Base-by-base conservation (phyloP, 2,888 invertebrate species). In the Amphimallon solstitiale region DNA sequence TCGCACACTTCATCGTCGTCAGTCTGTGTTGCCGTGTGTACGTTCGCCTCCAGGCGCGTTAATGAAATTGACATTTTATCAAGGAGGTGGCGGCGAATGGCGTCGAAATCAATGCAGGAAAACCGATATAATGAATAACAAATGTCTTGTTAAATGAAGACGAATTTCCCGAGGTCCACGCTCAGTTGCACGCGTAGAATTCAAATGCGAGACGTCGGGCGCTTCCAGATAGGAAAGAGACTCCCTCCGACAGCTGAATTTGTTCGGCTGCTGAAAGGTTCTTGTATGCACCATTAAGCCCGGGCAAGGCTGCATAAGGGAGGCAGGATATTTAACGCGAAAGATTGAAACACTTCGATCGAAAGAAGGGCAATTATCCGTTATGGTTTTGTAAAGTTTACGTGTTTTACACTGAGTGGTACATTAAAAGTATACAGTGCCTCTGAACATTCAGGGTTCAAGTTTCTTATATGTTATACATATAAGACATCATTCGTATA, bases 101-200 rank as follows among this genome's bases (percentile, higher is more conserved):
- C 46, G 54, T 40, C 51, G 65, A 65, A 29, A 65, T 65, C 65
- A 60, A 60, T 46, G 65, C 59, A 59, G 46, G 70, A 71, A 73
- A 77, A 75, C 77, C 79, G 76, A 79, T 79, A 79, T 78, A 79
- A 80, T 79, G 80, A 80, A 80, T 79, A 80, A 79, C 79, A 77
- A 78, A 79, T 79, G 78, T 79, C 75, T 75, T 77, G 74, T 76
- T 77, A 78, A 79, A 79, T 75, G 77, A 75, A 79, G 78, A 79
- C 77, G 76, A 79, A 79, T 77, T 78, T 74, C 68, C 38, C 15
- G 19, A 35, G n/a, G 52, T 54, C 37, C 52, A 54, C 52, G 52
- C 17, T 54, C 38, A 54, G 52, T 54, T 54, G 52, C 52, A 37
- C 19, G 19, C 17, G 52, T 38, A 54, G 52, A 54, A 54, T 54